Conservation (phyloP, 2,797 vertebrate genomes). For the Melanotaenia nigrans region DNA sequence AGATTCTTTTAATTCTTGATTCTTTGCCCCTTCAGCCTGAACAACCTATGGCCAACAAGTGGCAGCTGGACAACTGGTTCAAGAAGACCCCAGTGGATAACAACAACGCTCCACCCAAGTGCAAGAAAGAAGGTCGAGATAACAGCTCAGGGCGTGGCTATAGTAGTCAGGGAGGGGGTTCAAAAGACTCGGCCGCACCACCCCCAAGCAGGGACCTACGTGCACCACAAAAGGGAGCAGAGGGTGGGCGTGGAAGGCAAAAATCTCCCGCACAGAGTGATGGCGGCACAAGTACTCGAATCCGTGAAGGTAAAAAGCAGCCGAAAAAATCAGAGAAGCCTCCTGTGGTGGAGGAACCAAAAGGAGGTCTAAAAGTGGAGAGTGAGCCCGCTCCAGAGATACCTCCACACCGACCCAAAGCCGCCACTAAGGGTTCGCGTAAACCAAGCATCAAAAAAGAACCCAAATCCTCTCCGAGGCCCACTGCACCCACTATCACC, state of each 20-base stretch:
- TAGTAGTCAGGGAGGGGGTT: slow-evolving; percentile 86
- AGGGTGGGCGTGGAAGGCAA: slow-evolving; percentile 90
- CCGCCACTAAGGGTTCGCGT: slow-evolving; percentile 94
- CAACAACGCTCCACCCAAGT: slow-evolving; percentile 88
- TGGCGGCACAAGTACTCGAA: slow-evolving; percentile 83
- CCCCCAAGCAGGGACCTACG: slow-evolving; percentile 90
- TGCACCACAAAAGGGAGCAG: slow-evolving; percentile 89
- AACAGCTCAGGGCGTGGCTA: slow-evolving; percentile 86
- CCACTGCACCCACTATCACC: slow-evolving; percentile 74
- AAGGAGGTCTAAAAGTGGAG: slow-evolving; percentile 94
- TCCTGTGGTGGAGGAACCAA: slow-evolving; percentile 90
- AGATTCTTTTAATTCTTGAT: neutral
- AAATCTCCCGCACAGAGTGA: slow-evolving; percentile 97
- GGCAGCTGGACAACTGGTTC: slow-evolving; percentile 99
- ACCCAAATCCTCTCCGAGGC: slow-evolving; percentile 92
- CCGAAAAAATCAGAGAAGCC: slow-evolving; percentile 96
- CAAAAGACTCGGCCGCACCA: slow-evolving; percentile 89
- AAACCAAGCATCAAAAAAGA: slow-evolving; percentile 97
- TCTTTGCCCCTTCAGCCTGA: slow-evolving; percentile 84
- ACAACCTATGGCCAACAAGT: slow-evolving; percentile 94
- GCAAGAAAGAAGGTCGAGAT: slow-evolving; percentile 94
- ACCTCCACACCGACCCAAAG: slow-evolving; percentile 89
- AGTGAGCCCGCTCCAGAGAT: slow-evolving; percentile 93
- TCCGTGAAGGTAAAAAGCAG: slow-evolving; percentile 94
- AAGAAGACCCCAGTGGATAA: slow-evolving; percentile 95